A percentile compares a stretch with the other conserved stretches of the same genome.
phyloP scores from a whole-genome alignment of 2,797 vertebrate genomes.

The Chelon auratus region DNA sequence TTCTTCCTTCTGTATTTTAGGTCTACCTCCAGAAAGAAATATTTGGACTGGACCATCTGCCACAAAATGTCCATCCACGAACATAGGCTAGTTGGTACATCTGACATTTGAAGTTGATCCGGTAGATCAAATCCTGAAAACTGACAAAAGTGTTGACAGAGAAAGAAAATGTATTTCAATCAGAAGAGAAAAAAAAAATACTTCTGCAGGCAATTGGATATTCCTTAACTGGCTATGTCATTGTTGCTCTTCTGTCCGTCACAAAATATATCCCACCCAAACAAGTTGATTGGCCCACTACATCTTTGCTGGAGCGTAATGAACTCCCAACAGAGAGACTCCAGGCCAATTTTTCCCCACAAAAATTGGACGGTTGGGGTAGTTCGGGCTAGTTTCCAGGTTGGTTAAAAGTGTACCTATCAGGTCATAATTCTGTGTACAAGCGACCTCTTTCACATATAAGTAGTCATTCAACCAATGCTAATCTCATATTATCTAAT shows the following conservation, averaged over 20 bases:
- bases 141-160: neutral
- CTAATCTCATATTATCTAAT: neutral
- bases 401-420: neutral
- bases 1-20: neutral
- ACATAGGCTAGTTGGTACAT: neutral
- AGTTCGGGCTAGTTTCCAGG: too few species aligned
- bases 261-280: too few species aligned
- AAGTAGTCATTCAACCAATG: neutral
- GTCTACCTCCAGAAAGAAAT: neutral
- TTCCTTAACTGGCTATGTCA: too few species aligned
- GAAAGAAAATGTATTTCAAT: neutral
- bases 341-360: too few species aligned
- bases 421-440: neutral
- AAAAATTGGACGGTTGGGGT: too few species aligned
- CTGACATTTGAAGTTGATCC: neutral
- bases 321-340: too few species aligned
- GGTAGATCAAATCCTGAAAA: neutral
- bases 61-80: neutral
- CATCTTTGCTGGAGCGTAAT: too few species aligned
- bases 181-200: neutral
- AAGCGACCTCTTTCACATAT: too few species aligned
- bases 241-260: too few species aligned
- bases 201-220: too few species aligned
- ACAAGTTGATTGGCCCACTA: too few species aligned
- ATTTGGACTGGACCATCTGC: neutral